A percentile compares a stretch with the other conserved stretches of the same genome.
Evolutionary conservation across 2,113 vertebrate species (phyloP).

Genomic region (Pelvicachromis taeniatus): DNA sequence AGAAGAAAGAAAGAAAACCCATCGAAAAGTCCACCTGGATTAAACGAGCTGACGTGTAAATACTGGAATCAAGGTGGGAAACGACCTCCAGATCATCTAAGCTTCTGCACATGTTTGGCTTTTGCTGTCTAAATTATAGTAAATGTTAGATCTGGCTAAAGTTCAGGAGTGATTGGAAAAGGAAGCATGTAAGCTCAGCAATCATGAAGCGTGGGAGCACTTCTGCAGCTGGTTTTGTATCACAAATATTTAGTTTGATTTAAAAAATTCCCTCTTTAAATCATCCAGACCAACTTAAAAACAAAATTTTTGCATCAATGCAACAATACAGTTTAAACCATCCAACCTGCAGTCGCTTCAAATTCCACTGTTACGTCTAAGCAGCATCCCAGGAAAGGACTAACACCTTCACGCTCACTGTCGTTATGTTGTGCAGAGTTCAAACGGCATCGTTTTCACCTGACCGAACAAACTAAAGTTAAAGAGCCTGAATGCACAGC

Average conservation of each 20-base stretch:
- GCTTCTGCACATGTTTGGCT: neutral
- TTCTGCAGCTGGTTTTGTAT: neutral
- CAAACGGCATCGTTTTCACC: constrained; percentile 1
- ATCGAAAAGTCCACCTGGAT: neutral
- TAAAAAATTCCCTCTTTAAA: neutral
- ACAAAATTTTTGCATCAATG: neutral
- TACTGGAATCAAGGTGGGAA: neutral
- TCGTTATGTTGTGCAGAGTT: neutral
- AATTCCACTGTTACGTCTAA: neutral
- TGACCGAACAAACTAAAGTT: neutral
- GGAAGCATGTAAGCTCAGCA: neutral
- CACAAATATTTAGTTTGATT: neutral
- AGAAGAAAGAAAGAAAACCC: neutral
- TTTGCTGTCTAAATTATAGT: neutral
- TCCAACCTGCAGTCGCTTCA: neutral
- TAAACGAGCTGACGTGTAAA: neutral
- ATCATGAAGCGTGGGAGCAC: neutral
- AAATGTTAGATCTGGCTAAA: neutral
- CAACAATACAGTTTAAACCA: neutral
- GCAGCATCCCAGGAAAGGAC: neutral
- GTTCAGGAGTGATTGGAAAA: neutral
- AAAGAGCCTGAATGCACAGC: neutral
- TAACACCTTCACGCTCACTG: neutral
- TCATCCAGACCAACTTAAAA: neutral
- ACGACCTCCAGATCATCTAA: neutral